Conservation (phyloP, 2,888 invertebrate genomes). For the Tholera decimalis region DNA sequence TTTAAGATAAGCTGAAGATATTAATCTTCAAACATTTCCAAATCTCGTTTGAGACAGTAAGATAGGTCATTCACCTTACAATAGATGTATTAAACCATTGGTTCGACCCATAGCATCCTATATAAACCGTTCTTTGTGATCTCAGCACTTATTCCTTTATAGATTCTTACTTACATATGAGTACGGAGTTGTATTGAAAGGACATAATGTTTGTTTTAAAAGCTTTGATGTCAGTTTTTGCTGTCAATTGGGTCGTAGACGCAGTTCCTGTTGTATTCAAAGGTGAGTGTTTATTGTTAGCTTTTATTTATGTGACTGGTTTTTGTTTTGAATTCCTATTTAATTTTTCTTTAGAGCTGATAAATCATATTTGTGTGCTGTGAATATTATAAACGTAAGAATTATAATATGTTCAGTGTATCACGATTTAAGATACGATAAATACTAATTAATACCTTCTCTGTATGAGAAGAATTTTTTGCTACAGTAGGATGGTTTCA, state of each 20-base stretch:
- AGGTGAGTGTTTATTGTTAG: conserved; percentile 67
- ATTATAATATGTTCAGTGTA: background rate
- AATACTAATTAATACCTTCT: background rate
- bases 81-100: conserved; percentile 59
- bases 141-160: conserved; percentile 56
- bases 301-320: background rate
- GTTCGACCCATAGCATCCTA: conserved; percentile 61
- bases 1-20: conserved; percentile 58
- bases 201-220: conserved; percentile 55
- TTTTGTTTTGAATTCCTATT: background rate
- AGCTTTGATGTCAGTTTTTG: conserved; percentile 52
- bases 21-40: conserved; percentile 57
- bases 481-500: background rate
- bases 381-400: background rate
- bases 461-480: background rate
- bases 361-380: background rate
- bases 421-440: background rate
- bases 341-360: background rate
- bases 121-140: conserved; percentile 66
- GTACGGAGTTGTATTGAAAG: conserved; percentile 44
- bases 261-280: conserved; percentile 76
- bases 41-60: conserved; percentile 65
- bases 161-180: conserved; percentile 53
- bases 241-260: conserved; percentile 53
- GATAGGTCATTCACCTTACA: conserved; percentile 63